phyloP scores from a whole-genome alignment of 1,140 invertebrate genomes.

The Aphaenogaster rudis region DNA sequence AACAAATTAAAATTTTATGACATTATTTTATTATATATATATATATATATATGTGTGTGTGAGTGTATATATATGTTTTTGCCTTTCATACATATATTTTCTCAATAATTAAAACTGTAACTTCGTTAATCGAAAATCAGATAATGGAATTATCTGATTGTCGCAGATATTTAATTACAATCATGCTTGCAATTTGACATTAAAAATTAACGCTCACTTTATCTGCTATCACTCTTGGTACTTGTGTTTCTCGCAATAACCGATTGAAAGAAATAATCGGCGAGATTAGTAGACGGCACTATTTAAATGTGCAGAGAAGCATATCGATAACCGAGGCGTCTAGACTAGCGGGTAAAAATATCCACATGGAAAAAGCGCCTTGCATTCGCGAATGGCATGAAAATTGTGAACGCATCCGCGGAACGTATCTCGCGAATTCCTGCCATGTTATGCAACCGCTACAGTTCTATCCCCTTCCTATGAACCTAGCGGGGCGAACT shows the following conservation, averaged over 20 bases:
- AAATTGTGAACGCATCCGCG: slow-evolving; percentile 40
- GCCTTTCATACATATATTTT: neutral
- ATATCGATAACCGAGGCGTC: neutral
- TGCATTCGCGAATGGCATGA: slow-evolving; percentile 14
- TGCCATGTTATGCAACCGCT: slow-evolving; percentile 48
- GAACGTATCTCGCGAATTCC: slow-evolving; percentile 48
- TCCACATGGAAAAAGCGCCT: neutral
- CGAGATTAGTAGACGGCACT: neutral
- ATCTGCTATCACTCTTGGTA: neutral
- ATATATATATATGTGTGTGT: no score
- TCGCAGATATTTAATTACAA: neutral
- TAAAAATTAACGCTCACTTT: neutral
- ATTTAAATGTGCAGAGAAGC: slow-evolving; percentile 10
- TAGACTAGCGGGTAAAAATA: neutral
- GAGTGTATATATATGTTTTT: neutral
- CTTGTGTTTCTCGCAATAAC: neutral
- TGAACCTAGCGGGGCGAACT: slow-evolving; percentile 19
- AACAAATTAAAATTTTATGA: neutral
- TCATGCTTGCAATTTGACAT: neutral
- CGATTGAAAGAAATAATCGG: neutral
- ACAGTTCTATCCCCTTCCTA: slow-evolving; percentile 33
- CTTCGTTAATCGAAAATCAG: neutral
- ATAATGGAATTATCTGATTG: neutral
- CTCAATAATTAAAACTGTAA: neutral
- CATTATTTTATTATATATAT: neutral